Percentiles rank a stretch among this genome's conserved stretches.
Evolutionary conservation across 2,797 vertebrate species (phyloP).

Genomic region (Pachyuromys duprasi): DNA sequence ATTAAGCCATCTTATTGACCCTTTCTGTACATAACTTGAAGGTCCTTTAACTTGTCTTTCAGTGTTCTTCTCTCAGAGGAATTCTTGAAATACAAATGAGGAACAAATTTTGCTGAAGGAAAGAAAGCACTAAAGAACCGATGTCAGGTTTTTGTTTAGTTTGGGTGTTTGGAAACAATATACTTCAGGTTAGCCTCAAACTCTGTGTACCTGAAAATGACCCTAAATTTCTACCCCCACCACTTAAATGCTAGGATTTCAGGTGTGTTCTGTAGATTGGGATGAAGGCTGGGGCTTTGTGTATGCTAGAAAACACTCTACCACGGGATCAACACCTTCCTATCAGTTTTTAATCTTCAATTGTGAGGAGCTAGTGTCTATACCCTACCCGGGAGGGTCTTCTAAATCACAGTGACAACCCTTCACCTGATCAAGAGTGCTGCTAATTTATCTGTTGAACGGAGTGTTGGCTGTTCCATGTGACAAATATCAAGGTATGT

Average conservation of each 20-base stretch:
- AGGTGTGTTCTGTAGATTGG: background rate
- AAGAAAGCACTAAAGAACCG: background rate
- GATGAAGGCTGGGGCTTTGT: background rate
- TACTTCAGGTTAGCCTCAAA: background rate
- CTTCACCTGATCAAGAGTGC: background rate
- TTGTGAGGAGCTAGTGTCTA: background rate
- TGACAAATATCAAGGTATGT: background rate
- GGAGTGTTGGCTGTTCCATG: background rate
- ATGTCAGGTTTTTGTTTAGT: background rate
- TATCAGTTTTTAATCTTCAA: background rate
- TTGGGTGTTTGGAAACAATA: background rate
- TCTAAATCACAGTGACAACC: background rate
- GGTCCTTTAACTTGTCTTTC: background rate
- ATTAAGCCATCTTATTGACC: background rate
- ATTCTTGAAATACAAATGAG: background rate
- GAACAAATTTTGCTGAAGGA: background rate
- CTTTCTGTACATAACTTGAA: background rate
- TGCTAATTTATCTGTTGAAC: background rate
- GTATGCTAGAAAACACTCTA: background rate
- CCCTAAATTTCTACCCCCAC: background rate
- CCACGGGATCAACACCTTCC: background rate
- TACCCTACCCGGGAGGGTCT: background rate
- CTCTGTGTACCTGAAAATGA: background rate
- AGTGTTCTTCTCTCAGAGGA: background rate
- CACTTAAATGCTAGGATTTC: background rate